A percentile compares a stretch with the other conserved stretches of the same genome.
phyloP scores from a whole-genome alignment of 1,140 invertebrate species.

The Luehdorfia chinensis region DNA sequence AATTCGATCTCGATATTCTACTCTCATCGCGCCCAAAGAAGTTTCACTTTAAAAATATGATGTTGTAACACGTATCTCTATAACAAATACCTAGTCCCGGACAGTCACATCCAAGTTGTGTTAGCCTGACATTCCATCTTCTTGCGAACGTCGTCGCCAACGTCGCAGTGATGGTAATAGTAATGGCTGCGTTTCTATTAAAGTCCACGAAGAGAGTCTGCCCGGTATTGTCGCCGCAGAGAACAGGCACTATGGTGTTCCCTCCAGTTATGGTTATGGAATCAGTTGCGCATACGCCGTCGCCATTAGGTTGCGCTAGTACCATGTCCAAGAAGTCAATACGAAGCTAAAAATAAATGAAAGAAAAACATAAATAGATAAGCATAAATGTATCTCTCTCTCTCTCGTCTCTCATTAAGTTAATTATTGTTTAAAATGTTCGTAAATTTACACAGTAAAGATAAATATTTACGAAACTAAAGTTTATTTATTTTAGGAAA shows the following conservation, averaged over 20 bases:
- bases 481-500: no score
- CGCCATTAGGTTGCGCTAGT: slow-evolving; percentile 84
- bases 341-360: slow-evolving; percentile 77
- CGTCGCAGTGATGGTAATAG: slow-evolving; percentile 82
- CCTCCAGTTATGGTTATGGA: slow-evolving; percentile 83
- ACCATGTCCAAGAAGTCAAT: slow-evolving; percentile 87
- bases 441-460: no score
- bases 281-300: slow-evolving; percentile 85
- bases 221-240: slow-evolving; percentile 89
- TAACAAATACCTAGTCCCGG: slow-evolving; percentile 81
- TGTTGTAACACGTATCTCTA: no score
- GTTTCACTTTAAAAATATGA: no score
- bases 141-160: slow-evolving; percentile 79
- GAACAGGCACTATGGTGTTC: slow-evolving; percentile 80
- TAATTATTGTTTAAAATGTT: no score
- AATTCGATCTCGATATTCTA: no score
- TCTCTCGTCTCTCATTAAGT: no score
- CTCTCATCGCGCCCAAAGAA: no score
- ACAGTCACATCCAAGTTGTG: slow-evolving; percentile 85
- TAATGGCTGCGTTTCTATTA: slow-evolving; percentile 81
- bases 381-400: no score
- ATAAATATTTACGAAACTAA: no score
- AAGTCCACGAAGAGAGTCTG: slow-evolving; percentile 91
- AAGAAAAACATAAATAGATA: not conserved
- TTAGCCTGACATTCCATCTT: slow-evolving; percentile 86